Conservation (phyloP, 2,888 invertebrate genomes). For the Lacanobia wlatinum region DNA sequence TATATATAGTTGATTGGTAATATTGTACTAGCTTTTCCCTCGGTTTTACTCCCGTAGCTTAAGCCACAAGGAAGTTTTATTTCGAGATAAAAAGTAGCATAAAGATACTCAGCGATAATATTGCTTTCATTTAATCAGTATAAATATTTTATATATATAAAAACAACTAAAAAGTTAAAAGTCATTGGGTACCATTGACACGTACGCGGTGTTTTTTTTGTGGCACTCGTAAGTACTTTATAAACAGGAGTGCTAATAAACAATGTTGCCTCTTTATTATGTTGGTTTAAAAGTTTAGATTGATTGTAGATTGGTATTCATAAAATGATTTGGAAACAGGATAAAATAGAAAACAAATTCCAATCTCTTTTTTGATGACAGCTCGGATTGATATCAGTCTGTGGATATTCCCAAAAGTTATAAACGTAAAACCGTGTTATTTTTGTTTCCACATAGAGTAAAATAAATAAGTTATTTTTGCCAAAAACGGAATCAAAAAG, state of each 20-base stretch:
- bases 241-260: not conserved
- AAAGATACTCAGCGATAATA: too few species aligned
- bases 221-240: not conserved
- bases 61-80: too few species aligned
- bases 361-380: not conserved
- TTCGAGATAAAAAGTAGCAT: not conserved
- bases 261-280: not conserved
- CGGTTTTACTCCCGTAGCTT: not conserved
- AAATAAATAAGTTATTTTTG: constrained; percentile 29
- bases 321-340: not conserved
- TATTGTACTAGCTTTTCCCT: not conserved
- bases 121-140: too few species aligned
- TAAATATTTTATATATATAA: too few species aligned
- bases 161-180: too few species aligned
- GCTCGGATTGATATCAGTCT: not conserved
- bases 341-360: not conserved
- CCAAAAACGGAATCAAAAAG: constrained; percentile 40
- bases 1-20: constrained; percentile 15
- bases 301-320: constrained; percentile 10
- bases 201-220: too few species aligned
- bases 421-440: constrained; percentile 16
- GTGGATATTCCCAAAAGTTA: constrained; percentile 10
- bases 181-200: too few species aligned
- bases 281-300: not conserved
- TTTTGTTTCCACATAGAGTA: constrained; percentile 15